Percentiles rank a stretch among this genome's conserved stretches.
Evolutionary conservation across 1,140 invertebrate species (phyloP).

Genomic region (Zaprionus davidi): DNA sequence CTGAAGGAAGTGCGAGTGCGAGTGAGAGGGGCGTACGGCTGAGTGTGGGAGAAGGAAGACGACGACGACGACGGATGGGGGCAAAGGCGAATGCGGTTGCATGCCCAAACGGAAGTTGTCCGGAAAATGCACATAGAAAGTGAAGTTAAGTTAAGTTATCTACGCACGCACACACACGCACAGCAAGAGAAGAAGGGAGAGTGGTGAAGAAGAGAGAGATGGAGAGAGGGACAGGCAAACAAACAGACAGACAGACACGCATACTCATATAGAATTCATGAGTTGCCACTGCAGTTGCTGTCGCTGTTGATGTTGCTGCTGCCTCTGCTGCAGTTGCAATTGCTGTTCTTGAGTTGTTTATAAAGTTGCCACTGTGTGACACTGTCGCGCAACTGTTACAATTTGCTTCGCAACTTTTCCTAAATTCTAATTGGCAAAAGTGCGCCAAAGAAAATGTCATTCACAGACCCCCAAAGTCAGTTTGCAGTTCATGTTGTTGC

Average conservation of each 20-base stretch:
- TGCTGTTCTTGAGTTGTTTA: slow-evolving; percentile 38
- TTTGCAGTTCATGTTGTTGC: slow-evolving; percentile 13
- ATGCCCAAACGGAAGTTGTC: slow-evolving; percentile 52
- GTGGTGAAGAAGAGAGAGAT: background rate
- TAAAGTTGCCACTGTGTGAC: slow-evolving; percentile 49
- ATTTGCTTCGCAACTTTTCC: slow-evolving; percentile 50
- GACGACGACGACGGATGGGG: background rate
- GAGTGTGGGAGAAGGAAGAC: background rate
- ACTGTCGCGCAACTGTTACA: slow-evolving; percentile 53
- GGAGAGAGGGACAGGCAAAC: background rate
- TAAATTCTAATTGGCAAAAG: slow-evolving; percentile 56
- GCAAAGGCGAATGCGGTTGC: slow-evolving; percentile 50
- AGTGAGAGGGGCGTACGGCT: background rate
- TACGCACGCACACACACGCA: slow-evolving; percentile 33
- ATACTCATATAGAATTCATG: slow-evolving; percentile 21
- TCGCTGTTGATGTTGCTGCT: background rate
- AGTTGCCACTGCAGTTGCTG: slow-evolving; percentile 14
- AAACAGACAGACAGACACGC: slow-evolving; percentile 12
- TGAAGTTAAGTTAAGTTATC: slow-evolving; percentile 54
- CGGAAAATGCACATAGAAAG: slow-evolving; percentile 55
- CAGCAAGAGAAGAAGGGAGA: background rate
- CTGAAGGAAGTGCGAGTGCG: background rate
- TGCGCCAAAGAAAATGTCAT: slow-evolving; percentile 47
- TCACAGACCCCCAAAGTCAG: slow-evolving; percentile 36
- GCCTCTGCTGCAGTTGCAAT: background rate